These are phyloP conservation scores for Zaprionus davidi DNA, from an alignment of 1,140 invertebrate genomes.

Conservation along the genomic window DNA sequence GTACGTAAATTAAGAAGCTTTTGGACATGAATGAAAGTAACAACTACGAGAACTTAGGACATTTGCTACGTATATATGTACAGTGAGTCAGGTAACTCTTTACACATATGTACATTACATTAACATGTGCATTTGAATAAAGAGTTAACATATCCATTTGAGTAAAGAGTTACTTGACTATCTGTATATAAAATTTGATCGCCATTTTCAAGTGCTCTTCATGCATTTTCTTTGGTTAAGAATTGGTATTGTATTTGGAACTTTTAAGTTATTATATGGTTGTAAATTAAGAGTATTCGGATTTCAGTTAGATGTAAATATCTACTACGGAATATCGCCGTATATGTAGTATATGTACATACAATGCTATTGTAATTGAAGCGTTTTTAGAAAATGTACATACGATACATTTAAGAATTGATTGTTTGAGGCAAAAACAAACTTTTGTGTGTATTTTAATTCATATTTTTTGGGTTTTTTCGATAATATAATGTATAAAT, in stretches of 20 bases:
- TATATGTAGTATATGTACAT: conserved; percentile 48
- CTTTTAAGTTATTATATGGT: conserved; percentile 57
- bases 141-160: too few species aligned
- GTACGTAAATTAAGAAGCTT: conserved; percentile 67
- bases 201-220: conserved; percentile 80
- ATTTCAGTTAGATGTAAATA: conserved; percentile 56
- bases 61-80: conserved; percentile 65
- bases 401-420: conserved; percentile 59
- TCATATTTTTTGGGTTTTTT: conserved; percentile 9
- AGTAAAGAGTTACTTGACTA: too few species aligned
- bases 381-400: conserved; percentile 75
- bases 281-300: conserved; percentile 51
- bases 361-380: conserved; percentile 58
- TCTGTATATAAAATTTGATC: conserved; percentile 47
- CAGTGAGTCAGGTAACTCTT: too few species aligned
- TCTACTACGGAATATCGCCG: conserved; percentile 63
- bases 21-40: conserved; percentile 60
- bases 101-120: too few species aligned
- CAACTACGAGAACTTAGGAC: conserved; percentile 73
- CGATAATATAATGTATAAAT: conserved; percentile 41
- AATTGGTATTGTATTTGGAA: conserved; percentile 39
- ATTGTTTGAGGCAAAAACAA: conserved; percentile 33
- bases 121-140: too few species aligned
- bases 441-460: conserved; percentile 23
- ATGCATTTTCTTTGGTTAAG: conserved; percentile 66